These are phyloP conservation scores for Oreochromis mossambicus DNA, from an alignment of 2,797 vertebrate species.

Conservation along the genomic window DNA sequence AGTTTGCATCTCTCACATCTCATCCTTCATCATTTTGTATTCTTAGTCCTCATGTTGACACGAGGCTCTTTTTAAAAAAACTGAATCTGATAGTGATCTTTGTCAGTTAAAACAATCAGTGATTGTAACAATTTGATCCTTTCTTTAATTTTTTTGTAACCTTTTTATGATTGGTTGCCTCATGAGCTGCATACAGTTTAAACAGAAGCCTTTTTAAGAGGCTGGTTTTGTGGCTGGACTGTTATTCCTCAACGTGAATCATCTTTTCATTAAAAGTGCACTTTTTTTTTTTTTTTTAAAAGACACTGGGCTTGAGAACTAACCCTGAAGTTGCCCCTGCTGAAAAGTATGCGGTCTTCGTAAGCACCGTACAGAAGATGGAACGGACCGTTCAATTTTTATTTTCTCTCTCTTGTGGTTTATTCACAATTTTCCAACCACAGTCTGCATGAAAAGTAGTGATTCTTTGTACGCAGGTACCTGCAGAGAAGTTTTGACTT, in stretches of 20 bases:
- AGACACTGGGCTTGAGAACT: conserved; percentile 5
- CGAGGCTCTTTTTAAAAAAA: background rate
- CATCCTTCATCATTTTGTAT: conserved; percentile 36
- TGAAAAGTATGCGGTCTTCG: conserved; percentile 29
- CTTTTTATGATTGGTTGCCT: conserved; percentile 57
- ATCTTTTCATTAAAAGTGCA: conserved; percentile 67
- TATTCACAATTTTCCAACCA: conserved; percentile 28
- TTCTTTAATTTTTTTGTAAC: conserved; percentile 36
- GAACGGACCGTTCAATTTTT: conserved; percentile 1
- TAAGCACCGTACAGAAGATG: conserved; percentile 8
- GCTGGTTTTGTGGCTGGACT: conserved; percentile 60
- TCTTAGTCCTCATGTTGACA: conserved; percentile 58
- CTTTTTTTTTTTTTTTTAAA: conserved; percentile 45
- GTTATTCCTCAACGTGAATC: conserved; percentile 50
- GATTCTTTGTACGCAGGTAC: conserved; percentile 41
- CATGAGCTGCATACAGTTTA: conserved; percentile 31
- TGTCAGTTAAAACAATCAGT: background rate
- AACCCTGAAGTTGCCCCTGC: conserved; percentile 33
- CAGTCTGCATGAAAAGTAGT: conserved; percentile 32
- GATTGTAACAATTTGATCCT: conserved; percentile 46
- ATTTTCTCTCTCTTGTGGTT: background rate
- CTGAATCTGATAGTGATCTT: conserved; percentile 11
- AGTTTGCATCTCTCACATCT: conserved; percentile 33
- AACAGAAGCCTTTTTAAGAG: conserved; percentile 36
- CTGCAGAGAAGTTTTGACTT: conserved; percentile 38